Base-by-base conservation (phyloP, 1,140 invertebrate species). In the Ladona fulva region DNA sequence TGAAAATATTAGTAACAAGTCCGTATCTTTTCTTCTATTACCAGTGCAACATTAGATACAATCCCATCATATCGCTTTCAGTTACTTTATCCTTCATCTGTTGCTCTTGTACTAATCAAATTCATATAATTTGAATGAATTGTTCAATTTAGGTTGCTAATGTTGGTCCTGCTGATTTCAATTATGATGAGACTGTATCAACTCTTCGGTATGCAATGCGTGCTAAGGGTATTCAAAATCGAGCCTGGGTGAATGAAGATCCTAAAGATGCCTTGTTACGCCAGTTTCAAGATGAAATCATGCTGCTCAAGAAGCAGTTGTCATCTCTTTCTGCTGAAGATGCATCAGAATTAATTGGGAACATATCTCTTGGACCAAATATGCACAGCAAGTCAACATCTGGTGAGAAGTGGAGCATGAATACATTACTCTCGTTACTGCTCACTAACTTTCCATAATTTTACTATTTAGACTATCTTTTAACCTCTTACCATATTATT, bases 181-280 rank as follows among this genome's bases (percentile, higher is more conserved):
- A 99, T 86, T 98, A 97, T 84, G 97, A 99, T 83, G 98, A 99
- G 86, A 97, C 96, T 0, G 94, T 99, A 74, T 98, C 95, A 82
- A 99, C 98, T 0, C 87, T 99, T 74, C 88, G 98, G 19, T 99
- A 99, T 87, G 97, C 98, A 0, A 97, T 96, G 87, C 88, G 97
- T 77, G 97, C 97, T 1, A 99, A 99, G 86, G 97, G 95, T 83
- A 99, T 99, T 78, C 94, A 97, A 83, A 99, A 99, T 85, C 92
- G 93, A 81, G 97, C 97, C 75, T 92, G 93, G 80, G 93, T 99
- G 77, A 99, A 99, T 85, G 97, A 98, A 84, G 97, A 99, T 87
- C 96, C 97, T 0, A 99, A 99, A 83, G 97, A 99, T 87, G 97
- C 98, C 3, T 86, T 99, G 25, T 89, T 99, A 19, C 90, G 96